phyloP scores from a whole-genome alignment of 92 coral and sea anemone genomes.

The Heliopora coerulea region DNA sequence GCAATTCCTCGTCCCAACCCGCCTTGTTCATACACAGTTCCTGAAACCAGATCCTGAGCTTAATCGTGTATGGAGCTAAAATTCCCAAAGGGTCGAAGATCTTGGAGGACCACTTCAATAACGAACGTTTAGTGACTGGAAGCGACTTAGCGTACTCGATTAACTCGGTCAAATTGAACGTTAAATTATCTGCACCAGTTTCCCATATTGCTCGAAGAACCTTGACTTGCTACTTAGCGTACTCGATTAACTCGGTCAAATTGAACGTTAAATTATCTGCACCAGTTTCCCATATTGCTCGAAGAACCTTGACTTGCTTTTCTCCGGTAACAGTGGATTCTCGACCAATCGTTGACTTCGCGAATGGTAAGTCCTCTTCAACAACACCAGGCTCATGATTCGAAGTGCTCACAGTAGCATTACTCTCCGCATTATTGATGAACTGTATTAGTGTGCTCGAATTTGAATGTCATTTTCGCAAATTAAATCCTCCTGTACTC shows the following conservation, averaged over 20 bases:
- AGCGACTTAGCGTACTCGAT: slow-evolving; percentile 48
- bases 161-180: slow-evolving; percentile 36
- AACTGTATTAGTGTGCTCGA: too few species aligned
- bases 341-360: slow-evolving; percentile 16
- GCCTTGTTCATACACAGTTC: slow-evolving; percentile 55
- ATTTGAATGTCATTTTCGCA: too few species aligned
- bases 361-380: neutral
- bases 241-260: too few species aligned
- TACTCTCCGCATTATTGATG: neutral
- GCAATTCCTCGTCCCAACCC: slow-evolving; percentile 62
- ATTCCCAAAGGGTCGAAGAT: slow-evolving; percentile 71
- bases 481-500: too few species aligned
- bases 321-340: slow-evolving; percentile 13
- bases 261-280: too few species aligned
- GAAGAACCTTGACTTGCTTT: too few species aligned
- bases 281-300: too few species aligned
- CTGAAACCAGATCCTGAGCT: slow-evolving; percentile 64
- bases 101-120: slow-evolving; percentile 62
- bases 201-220: slow-evolving; percentile 46
- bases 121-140: slow-evolving; percentile 63
- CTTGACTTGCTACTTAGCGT: too few species aligned
- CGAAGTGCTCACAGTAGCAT: neutral
- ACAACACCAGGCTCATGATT: neutral
- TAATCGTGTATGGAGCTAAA: slow-evolving; percentile 56
- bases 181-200: slow-evolving; percentile 41